Conservation (phyloP, 37 sponge, comb jelly and placozoan genomes). For the Ianthella basta region DNA sequence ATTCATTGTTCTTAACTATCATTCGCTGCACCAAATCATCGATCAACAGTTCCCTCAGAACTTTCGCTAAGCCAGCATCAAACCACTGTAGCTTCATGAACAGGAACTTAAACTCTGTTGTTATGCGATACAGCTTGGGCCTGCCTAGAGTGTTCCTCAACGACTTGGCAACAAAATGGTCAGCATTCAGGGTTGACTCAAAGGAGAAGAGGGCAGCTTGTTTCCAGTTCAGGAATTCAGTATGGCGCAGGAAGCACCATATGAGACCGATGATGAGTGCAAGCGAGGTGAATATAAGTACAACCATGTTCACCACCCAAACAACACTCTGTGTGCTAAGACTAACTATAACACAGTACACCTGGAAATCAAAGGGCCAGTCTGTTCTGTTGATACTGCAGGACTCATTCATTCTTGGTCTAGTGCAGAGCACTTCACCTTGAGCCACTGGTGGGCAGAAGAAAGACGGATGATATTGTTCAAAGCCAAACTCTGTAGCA, state of each 20-base stretch:
- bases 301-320: background rate
- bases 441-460: background rate
- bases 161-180: background rate
- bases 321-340: background rate
- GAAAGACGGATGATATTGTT: background rate
- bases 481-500: background rate
- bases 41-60: background rate
- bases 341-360: background rate
- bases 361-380: background rate
- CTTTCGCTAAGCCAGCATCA: slow-evolving; percentile 2
- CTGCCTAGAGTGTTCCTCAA: background rate
- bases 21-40: too few relatives aligned
- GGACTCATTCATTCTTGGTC: background rate
- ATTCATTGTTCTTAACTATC: too few relatives aligned
- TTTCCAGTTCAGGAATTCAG: background rate
- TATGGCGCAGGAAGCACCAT: background rate
- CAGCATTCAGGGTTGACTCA: background rate
- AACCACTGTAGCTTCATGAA: background rate
- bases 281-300: background rate
- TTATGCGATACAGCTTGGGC: background rate
- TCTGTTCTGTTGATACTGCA: background rate
- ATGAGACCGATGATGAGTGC: background rate
- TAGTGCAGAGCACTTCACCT: background rate
- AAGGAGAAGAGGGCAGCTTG: background rate
- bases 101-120: background rate